These are phyloP conservation scores for Mercenaria mercenaria DNA, from an alignment of 1,140 invertebrate genomes.

Conservation along the genomic window DNA sequence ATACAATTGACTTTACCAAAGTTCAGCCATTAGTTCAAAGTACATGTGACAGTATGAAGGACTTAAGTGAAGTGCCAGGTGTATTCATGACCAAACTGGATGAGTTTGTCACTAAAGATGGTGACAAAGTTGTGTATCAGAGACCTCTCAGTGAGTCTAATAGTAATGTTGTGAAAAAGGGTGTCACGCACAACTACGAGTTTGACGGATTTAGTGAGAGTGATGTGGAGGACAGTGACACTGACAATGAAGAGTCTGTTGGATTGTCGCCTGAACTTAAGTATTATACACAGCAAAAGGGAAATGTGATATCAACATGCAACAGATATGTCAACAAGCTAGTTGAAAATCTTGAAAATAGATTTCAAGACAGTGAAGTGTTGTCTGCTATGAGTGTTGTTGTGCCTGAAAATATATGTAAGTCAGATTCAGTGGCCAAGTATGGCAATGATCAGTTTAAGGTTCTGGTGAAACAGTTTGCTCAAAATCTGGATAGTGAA, in stretches of 20 bases:
- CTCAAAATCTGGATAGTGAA: neutral
- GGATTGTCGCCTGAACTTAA: neutral
- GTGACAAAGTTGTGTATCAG: neutral
- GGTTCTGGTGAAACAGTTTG: neutral
- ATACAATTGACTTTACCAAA: neutral
- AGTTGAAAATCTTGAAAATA: neutral
- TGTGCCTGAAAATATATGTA: neutral
- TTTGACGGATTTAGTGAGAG: conserved; percentile 17
- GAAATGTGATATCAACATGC: neutral
- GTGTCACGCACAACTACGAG: neutral
- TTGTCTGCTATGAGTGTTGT: neutral
- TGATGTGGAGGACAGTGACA: neutral
- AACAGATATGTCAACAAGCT: neutral
- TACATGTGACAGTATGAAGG: neutral
- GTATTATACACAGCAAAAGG: neutral
- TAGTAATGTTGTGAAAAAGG: neutral
- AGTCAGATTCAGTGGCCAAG: neutral
- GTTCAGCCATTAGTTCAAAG: neutral
- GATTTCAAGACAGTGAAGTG: neutral
- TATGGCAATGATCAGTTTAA: conserved; percentile 5
- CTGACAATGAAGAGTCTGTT: too few species aligned
- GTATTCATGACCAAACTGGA: neutral
- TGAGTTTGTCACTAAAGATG: neutral
- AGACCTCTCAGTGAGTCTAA: neutral
- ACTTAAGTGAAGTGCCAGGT: neutral